Percentiles rank a stretch among this genome's conserved stretches.
Conservation (phyloP, 2,113 vertebrate species). For the Eupsittula cactorum region DNA sequence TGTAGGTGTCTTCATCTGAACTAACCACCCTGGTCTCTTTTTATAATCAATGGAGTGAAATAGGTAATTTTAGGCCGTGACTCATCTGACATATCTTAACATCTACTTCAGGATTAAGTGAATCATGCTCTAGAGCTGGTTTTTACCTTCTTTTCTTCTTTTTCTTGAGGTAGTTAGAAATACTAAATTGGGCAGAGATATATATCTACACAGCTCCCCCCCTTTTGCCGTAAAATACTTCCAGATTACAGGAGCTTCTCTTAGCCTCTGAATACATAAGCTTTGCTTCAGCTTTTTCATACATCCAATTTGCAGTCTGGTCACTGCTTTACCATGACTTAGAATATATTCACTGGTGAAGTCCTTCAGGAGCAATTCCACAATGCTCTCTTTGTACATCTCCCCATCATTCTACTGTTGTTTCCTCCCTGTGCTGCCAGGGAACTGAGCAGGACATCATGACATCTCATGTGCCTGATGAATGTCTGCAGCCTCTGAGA, state of each 20-base stretch:
- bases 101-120: conserved; percentile 30
- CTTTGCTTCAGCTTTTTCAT: not conserved
- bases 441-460: not conserved
- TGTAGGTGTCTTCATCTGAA: conserved; percentile 31
- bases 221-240: not conserved
- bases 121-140: conserved; percentile 4
- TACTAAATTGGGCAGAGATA: not conserved
- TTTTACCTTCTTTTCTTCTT: not conserved
- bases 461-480: not conserved
- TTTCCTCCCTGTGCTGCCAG: not conserved
- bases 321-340: not conserved
- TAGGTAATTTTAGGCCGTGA: conserved; percentile 33
- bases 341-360: not conserved
- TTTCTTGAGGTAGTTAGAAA: not conserved
- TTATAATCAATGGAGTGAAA: conserved; percentile 32
- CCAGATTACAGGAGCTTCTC: not conserved
- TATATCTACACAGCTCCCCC: not conserved
- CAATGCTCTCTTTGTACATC: not conserved
- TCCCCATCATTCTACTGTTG: not conserved
- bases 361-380: not conserved
- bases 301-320: not conserved
- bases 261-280: not conserved
- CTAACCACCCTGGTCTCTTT: not conserved
- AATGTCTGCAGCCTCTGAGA: not conserved
- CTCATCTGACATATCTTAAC: conserved; percentile 35